phyloP scores from a whole-genome alignment of 2,888 invertebrate genomes.

The Hydrotaea diabolus region DNA sequence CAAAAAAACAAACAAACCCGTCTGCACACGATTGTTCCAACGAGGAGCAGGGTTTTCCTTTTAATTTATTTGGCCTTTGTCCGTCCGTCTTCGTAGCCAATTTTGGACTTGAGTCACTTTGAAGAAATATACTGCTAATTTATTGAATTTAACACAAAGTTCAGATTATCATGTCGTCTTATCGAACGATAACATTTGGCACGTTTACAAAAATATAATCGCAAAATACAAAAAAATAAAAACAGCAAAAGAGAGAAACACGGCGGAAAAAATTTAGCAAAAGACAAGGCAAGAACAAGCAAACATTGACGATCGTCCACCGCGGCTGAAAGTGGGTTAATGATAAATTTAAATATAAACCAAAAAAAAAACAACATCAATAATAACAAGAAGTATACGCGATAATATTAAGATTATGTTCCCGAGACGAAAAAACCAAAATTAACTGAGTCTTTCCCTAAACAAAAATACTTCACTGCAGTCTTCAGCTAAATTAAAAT shows the following conservation, averaged over 20 bases:
- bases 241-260: too few species aligned
- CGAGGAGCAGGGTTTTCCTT: too few species aligned
- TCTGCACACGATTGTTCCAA: too few species aligned
- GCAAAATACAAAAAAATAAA: background rate
- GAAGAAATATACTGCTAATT: conserved; percentile 9
- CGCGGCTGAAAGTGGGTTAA: conserved; percentile 10
- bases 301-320: background rate
- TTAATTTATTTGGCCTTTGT: background rate
- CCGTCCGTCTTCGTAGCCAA: background rate
- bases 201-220: conserved; percentile 11
- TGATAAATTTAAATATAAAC: conserved; percentile 9
- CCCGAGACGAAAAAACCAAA: too few species aligned
- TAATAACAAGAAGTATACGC: background rate
- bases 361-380: background rate
- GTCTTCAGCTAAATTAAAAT: too few species aligned
- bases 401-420: too few species aligned
- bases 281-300: background rate
- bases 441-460: too few species aligned
- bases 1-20: background rate
- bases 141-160: conserved; percentile 11
- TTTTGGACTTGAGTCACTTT: background rate
- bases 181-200: conserved; percentile 11
- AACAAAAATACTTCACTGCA: too few species aligned
- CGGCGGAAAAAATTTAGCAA: background rate
- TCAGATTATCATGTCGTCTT: conserved; percentile 16